phyloP scores from a whole-genome alignment of 2,888 invertebrate genomes.

The Ectobius pallidus region DNA sequence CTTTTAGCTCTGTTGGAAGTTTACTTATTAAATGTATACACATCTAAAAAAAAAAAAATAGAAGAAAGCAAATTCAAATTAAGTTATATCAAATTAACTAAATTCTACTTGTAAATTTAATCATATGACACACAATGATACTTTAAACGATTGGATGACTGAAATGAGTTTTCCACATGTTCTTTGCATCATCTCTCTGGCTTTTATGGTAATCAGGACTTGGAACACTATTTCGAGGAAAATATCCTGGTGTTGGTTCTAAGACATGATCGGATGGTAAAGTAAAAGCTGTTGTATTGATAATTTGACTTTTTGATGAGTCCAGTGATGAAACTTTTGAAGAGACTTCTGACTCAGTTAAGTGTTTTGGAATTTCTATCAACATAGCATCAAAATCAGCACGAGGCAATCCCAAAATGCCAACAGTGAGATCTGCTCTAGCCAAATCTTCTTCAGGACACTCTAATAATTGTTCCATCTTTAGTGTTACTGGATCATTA shows the following conservation, averaged over 20 bases:
- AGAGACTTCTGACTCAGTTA: not conserved
- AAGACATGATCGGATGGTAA: not conserved
- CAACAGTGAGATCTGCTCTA: not conserved
- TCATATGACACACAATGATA: no score
- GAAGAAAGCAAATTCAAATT: no score
- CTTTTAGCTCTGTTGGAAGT: no score
- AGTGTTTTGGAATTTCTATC: not conserved
- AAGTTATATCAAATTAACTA: no score
- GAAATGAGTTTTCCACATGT: not conserved
- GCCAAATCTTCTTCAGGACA: not conserved
- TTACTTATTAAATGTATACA: no score
- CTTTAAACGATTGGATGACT: no score
- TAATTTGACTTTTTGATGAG: not conserved
- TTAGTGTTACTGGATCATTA: not conserved
- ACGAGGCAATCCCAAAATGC: not conserved
- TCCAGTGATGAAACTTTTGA: not conserved
- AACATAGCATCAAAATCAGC: not conserved
- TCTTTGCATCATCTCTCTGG: not conserved
- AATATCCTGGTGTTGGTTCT: not conserved
- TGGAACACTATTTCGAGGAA: not conserved
- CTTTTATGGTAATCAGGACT: not conserved
- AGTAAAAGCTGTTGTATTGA: not conserved
- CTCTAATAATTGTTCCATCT: not conserved
- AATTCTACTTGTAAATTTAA: no score
- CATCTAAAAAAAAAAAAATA: no score